Percentiles rank a stretch among this genome's conserved stretches.
Evolutionary conservation across 2,888 invertebrate genomes (phyloP).

Genomic region (Eristalis tenax): DNA sequence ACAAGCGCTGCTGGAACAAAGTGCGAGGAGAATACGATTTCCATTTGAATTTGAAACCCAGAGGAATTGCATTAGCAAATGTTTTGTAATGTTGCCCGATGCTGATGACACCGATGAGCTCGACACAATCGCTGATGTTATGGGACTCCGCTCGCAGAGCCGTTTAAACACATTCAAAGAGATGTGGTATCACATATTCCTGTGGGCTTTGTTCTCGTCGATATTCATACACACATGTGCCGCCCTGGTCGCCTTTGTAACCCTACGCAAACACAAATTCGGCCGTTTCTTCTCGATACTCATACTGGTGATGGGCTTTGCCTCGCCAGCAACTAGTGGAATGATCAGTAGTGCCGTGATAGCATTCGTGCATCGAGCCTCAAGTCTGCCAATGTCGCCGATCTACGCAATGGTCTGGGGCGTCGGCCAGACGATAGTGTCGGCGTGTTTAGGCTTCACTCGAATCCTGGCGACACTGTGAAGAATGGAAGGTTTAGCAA

Average conservation of each 20-base stretch:
- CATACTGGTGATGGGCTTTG: conserved; percentile 93
- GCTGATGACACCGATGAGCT: conserved; percentile 82
- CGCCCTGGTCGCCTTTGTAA: conserved; percentile 94
- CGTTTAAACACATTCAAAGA: conserved; percentile 89
- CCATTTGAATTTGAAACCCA: conserved; percentile 26
- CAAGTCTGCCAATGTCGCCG: conserved; percentile 93
- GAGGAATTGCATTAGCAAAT: conserved; percentile 57
- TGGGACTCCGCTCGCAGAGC: conserved; percentile 85
- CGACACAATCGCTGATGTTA: conserved; percentile 87
- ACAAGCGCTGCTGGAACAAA: neutral
- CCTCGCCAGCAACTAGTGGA: conserved; percentile 94
- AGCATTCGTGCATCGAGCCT: conserved; percentile 95
- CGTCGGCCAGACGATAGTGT: conserved; percentile 94
- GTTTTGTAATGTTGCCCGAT: conserved; percentile 78
- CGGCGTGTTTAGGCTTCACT: conserved; percentile 95
- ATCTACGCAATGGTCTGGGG: conserved; percentile 97
- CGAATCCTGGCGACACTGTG: conserved; percentile 95
- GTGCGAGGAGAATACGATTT: conserved; percentile 8
- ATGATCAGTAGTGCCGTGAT: conserved; percentile 95
- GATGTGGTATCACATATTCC: conserved; percentile 98
- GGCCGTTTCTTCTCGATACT: conserved; percentile 96
- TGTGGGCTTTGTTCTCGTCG: conserved; percentile 97
- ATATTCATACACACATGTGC: conserved; percentile 96
- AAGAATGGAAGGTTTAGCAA: conserved; percentile 74
- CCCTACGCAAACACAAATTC: conserved; percentile 95